Base-by-base conservation (phyloP, 2,797 vertebrate genomes). In the Tachyglossus aculeatus region DNA sequence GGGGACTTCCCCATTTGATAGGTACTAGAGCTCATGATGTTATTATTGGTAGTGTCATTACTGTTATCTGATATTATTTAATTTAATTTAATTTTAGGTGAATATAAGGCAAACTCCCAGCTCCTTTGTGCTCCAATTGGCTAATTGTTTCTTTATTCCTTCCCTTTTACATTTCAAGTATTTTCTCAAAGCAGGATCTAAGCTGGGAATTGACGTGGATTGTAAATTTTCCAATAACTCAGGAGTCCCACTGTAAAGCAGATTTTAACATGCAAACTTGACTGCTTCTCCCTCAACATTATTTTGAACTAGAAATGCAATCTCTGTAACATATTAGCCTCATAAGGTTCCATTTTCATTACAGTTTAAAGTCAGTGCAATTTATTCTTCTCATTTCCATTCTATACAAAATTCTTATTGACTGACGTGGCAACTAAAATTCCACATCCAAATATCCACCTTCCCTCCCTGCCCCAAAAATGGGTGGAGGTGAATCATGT, bases 191-290 rank as follows among this genome's bases (percentile, higher is more conserved):
- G 43, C 36, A 63, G 65, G 77, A 67, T 77, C 65, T 66, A 73
- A 75, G 68, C 60, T 71, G 52, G 54, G 77, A 63, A 67, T 84
- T 78, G 72, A 78, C 79, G 53, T 44, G 37, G 15, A 8, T 56
- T 79, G 45, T 76, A 53, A 81, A 61, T 77, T 68, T 67, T 48
- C 57, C 16, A 1, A 36, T 25, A 56, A 27, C 61, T 55, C 67
- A 39, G 75, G 52, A 77, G 67, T 44, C 38, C 37, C 37, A 48
- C 34, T 45, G 57, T 45, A 54, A 29, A 34, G 36, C 38, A 37
- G 47, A 51, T 67, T 55, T 44, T 21, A 43, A 24, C 18, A 19
- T 48, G 29, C 45, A 48, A 15, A 22, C 40, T 18, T 33, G 18
- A 18, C 27, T 29, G 25, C 21, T 9, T n/a, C 22, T 16, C 9